Evolutionary conservation across 2,888 invertebrate species (phyloP), one percentile per base, ranked within the genome.

Genomic region (Diarsia brunnea): DNA sequence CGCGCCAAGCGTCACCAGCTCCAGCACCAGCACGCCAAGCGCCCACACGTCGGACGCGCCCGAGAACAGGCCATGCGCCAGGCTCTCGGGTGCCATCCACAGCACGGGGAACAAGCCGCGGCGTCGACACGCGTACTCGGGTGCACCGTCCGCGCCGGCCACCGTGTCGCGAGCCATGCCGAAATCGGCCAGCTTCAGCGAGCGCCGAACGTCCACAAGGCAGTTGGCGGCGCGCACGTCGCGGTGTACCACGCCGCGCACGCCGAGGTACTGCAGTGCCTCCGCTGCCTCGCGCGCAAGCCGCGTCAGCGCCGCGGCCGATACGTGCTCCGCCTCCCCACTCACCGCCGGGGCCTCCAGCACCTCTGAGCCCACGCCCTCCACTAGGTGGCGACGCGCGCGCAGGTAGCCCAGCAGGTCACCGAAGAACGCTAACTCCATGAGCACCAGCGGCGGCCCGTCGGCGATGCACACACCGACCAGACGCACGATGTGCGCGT

Each of bases 61-160:
- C 0, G 98, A 98, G 92, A 98, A 99, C 75, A 98, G 96, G 3
- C 99, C 99, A 27, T 97, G 94, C 2, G 97, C 97, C 51, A 99
- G 94, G 86, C 98, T 98, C 94, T 99, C 99, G 0, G 99, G 99
- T 0, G 99, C 98, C 99, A 99, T 99, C 98, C 99, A 99, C 80
- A 98, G 96, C 3, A 98, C 98, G 0, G 99, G 99, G 77, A 99
- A 95, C 97, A 98, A 97, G 87, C 98, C 98, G 93, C 98, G 98
- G 49, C 98, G 97, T 89, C 97, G 98, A 90, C 98, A 98, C 82
- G 97, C 97, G 93, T 99, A 99, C 97, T 79, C 98, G 0, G 98
- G 98, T 98, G 98, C 98, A 24, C 87, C 84, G 45, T 82, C 84
- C 55, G 67, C 98, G 73, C 97, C 97, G 89, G 97, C 98, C 94